Evolutionary conservation across 2,113 vertebrate genomes (phyloP).

Genomic region (Epinephelus moara): DNA sequence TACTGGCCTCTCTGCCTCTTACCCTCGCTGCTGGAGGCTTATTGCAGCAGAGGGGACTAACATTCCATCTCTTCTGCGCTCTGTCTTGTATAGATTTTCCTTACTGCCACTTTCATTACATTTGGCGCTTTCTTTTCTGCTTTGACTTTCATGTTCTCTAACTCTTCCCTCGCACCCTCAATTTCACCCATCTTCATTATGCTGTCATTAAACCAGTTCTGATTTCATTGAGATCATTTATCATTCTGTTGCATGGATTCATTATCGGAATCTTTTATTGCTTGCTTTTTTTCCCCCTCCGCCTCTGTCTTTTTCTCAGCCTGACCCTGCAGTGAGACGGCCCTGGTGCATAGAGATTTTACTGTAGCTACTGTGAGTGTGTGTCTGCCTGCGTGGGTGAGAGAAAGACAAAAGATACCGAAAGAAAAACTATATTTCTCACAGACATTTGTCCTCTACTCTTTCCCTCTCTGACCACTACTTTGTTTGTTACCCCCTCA

Average conservation of each 20-base stretch:
- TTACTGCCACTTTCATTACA: constrained; percentile 69
- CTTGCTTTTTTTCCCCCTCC: constrained; percentile 15
- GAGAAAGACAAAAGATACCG: constrained; percentile 18
- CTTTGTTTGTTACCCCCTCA: constrained; percentile 10
- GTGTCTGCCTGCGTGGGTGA: neutral
- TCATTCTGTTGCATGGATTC: constrained; percentile 64
- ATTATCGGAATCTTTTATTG: constrained; percentile 64
- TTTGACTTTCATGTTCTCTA: constrained; percentile 76
- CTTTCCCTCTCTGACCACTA: neutral
- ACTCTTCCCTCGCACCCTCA: constrained; percentile 48
- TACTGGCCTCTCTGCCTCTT: constrained; percentile 72
- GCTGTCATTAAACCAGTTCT: constrained; percentile 70
- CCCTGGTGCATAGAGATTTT: constrained; percentile 47
- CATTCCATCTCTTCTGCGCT: constrained; percentile 65
- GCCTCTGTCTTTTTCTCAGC: constrained; percentile 39
- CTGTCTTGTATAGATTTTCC: constrained; percentile 72
- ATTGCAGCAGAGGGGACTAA: constrained; percentile 75
- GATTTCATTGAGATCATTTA: constrained; percentile 75
- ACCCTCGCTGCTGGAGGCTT: constrained; percentile 77
- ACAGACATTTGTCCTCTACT: constrained; percentile 8
- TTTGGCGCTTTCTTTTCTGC: constrained; percentile 65
- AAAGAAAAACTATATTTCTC: constrained; percentile 7
- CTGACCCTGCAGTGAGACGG: constrained; percentile 58
- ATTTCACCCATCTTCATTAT: constrained; percentile 76
- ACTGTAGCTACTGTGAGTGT: neutral